Conservation (phyloP, 2,888 invertebrate genomes). For the Abrostola triplasia region DNA sequence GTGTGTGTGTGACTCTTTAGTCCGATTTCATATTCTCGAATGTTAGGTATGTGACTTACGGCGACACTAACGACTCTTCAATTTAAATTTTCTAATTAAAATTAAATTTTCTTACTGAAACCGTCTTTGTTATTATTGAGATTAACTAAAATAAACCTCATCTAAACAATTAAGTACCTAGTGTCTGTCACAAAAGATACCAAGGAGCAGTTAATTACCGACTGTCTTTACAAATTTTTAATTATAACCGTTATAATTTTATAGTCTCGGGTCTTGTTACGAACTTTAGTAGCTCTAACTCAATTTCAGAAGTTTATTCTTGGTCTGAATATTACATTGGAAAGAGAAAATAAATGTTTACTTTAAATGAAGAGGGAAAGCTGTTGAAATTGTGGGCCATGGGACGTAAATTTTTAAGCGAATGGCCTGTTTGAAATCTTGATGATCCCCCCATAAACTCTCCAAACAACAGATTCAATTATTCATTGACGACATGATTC, state of each 20-base stretch:
- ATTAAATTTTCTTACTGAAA: neutral
- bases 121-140: neutral
- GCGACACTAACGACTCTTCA: too few species aligned
- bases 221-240: slow-evolving; percentile 29
- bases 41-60: too few species aligned
- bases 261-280: slow-evolving; percentile 29
- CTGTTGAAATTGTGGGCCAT: slow-evolving; percentile 20
- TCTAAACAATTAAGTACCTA: slow-evolving; percentile 13
- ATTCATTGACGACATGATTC: too few species aligned
- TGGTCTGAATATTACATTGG: slow-evolving; percentile 33
- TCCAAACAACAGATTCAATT: too few species aligned
- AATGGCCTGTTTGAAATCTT: neutral
- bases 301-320: slow-evolving; percentile 33
- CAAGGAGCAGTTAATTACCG: slow-evolving; percentile 16
- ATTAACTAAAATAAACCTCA: slow-evolving; percentile 9
- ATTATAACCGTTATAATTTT: slow-evolving; percentile 37
- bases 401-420: slow-evolving; percentile 1
- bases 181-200: slow-evolving; percentile 8
- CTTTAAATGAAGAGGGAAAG: slow-evolving; percentile 38
- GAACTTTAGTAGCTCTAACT: slow-evolving; percentile 21
- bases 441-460: neutral
- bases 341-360: slow-evolving; percentile 37
- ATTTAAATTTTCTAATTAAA: too few species aligned
- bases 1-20: too few species aligned
- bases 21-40: too few species aligned